Conservation (phyloP, 2,113 vertebrate species). For the Cinclus cinclus region DNA sequence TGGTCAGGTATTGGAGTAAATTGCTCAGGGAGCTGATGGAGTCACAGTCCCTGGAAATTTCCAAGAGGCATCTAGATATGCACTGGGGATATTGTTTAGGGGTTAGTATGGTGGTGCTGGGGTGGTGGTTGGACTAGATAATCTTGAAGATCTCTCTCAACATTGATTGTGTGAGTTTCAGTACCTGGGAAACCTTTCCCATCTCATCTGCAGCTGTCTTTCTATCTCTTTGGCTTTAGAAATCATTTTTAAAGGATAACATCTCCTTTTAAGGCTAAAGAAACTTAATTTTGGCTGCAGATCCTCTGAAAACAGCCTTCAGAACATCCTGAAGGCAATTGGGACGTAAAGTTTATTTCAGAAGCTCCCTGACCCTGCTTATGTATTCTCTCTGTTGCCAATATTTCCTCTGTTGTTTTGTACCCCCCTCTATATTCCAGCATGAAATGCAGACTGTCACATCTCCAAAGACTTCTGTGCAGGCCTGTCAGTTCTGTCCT, state of each 20-base stretch:
- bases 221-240: not conserved
- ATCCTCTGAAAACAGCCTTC: not conserved
- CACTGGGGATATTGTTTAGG: not conserved
- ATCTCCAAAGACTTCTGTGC: not conserved
- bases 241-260: not conserved
- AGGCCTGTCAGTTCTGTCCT: not conserved
- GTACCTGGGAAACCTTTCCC: not conserved
- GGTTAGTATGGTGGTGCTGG: not conserved
- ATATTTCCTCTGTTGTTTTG: not conserved
- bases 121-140: not conserved
- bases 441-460: not conserved
- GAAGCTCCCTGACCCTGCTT: not conserved
- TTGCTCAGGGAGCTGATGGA: not conserved
- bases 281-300: not conserved
- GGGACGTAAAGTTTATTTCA: not conserved
- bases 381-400: not conserved
- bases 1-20: not conserved
- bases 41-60: not conserved
- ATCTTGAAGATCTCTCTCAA: not conserved
- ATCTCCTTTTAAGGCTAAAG: not conserved
- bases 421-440: not conserved
- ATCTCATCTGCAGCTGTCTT: not conserved
- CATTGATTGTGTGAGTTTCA: not conserved
- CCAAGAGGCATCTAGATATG: not conserved
- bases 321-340: not conserved